Percentiles rank a stretch among this genome's conserved stretches.
Evolutionary conservation across 2,113 vertebrate species (phyloP).

Genomic region (Ceratotherium simum): DNA sequence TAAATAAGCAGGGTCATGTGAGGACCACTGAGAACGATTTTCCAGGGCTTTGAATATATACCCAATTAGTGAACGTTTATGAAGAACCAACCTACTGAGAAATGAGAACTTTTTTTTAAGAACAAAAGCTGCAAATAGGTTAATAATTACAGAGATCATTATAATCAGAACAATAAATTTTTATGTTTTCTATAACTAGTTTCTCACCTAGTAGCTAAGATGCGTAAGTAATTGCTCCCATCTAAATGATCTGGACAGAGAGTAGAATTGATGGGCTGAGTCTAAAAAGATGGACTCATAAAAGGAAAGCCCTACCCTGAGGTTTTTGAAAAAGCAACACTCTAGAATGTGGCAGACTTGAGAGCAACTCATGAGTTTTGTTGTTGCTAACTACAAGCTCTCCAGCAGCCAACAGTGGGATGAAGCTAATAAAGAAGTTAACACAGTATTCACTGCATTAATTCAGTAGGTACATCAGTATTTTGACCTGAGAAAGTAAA

Average conservation of each 20-base stretch:
- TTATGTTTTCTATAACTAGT: not conserved
- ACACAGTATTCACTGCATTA: too few relatives aligned
- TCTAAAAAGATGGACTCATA: not conserved
- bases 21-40: not conserved
- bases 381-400: not conserved
- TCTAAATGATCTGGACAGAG: not conserved
- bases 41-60: not conserved
- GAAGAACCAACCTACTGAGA: not conserved
- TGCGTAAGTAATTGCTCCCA: not conserved
- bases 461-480: not conserved
- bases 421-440: not conserved
- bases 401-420: not conserved
- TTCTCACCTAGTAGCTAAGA: not conserved
- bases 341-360: not conserved
- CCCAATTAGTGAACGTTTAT: not conserved
- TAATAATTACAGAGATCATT: not conserved
- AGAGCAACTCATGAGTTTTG: not conserved
- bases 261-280: not conserved
- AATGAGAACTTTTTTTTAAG: not conserved
- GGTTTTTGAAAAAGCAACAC: not conserved
- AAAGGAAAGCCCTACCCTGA: not conserved
- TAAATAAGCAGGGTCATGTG: not conserved
- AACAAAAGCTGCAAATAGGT: not conserved
- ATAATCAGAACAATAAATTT: not conserved
- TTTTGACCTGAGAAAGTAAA: not conserved